Evolutionary conservation across 2,797 vertebrate species (phyloP), one percentile per base, ranked within the genome.

Genomic region (Harpagifer antarcticus): DNA sequence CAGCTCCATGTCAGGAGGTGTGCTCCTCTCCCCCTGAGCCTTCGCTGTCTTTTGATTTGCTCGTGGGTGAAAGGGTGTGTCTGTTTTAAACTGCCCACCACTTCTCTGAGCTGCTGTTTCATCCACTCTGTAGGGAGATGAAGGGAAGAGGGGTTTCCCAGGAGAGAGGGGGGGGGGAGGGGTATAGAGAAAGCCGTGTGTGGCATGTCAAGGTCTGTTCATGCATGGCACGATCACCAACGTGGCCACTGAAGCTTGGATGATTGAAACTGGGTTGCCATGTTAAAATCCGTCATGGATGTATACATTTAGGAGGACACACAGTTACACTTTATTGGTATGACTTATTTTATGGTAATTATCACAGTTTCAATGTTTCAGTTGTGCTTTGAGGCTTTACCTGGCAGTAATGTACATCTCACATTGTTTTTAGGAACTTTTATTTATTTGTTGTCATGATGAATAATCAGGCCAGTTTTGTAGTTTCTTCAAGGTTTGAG

Each of bases 131-230:
- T 79, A 93, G 91, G 93, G 91, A 72, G 82, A 89, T 56, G 89
- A 89, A 74, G 93, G 93, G 54, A 79, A 70, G 67, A 76, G 57
- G 33, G 91, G 90, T 64, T 75, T 74, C 73, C 57, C 82, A 55
- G 92, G 92, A 81, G 86, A 86, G 48, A 92, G 57, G 48, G 89
- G 85, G 86, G 64, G 88, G 92, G 90, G 91, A n/a, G n/a, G n/a
- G n/a, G n/a, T 93, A 93, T 55, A 81, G 19, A 50, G 27, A 65
- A 61, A 73, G 42, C n/a, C 20, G 68, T 49, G 56, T 76, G 64
- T 68, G 68, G 74, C 76, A 79, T 88, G 75, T 65, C 49, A 31
- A 79, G 52, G 19, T 55, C 61, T 55, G 31, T 63, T 71, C 63
- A 54, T 77, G 76, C 72, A 76, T 66, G 68, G 5, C 47, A 0